Evolutionary conservation across 2,113 vertebrate genomes (phyloP).

Genomic region (Caracal caracal): DNA sequence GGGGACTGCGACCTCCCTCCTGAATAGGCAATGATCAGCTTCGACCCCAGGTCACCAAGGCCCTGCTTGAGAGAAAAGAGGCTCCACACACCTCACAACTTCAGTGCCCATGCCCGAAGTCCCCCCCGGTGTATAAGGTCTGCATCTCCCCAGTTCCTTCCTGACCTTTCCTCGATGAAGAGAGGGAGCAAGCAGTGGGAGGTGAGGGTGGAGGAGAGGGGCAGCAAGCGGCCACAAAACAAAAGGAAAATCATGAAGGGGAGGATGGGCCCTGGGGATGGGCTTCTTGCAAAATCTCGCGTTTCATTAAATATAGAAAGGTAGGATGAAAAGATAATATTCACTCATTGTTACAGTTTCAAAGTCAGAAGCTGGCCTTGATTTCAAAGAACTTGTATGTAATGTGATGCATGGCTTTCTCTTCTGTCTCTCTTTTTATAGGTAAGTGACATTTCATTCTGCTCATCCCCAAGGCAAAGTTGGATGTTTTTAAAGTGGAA

Average conservation of each 20-base stretch:
- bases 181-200: neutral
- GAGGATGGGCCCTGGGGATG: slow-evolving; percentile 15
- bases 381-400: slow-evolving; percentile 83
- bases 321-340: slow-evolving; percentile 72
- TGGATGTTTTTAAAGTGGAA: slow-evolving; percentile 79
- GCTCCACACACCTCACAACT: rapidly evolving
- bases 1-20: neutral
- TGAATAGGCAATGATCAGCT: neutral
- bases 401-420: slow-evolving; percentile 78
- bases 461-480: slow-evolving; percentile 83
- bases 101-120: neutral
- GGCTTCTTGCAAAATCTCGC: slow-evolving; percentile 60
- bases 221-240: rapidly evolving
- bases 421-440: slow-evolving; percentile 79
- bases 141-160: neutral
- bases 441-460: slow-evolving; percentile 88
- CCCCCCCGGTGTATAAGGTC: neutral
- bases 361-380: slow-evolving; percentile 83
- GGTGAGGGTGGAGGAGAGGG: neutral
- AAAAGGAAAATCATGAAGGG: neutral
- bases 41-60: neutral
- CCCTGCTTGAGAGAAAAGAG: neutral
- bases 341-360: slow-evolving; percentile 81
- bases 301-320: slow-evolving; percentile 80
- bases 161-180: neutral